These are phyloP conservation scores for Catostomus latipinnis DNA, from an alignment of 2,797 vertebrate genomes.

Conservation along the genomic window DNA sequence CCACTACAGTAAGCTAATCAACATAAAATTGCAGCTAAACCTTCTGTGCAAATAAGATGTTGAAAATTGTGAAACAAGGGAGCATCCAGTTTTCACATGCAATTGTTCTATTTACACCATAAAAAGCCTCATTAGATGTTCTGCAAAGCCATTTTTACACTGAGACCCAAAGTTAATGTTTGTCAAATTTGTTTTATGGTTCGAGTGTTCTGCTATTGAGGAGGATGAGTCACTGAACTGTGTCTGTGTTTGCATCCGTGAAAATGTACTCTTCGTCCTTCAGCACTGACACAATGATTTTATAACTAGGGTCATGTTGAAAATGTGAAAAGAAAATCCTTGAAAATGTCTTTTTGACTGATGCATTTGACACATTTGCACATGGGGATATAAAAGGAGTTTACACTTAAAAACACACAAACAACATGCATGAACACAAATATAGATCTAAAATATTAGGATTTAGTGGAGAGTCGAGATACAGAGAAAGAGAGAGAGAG, in stretches of 20 bases:
- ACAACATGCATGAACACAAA: too few species aligned
- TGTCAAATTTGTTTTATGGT: conserved; percentile 28
- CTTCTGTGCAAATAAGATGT: conserved; percentile 1
- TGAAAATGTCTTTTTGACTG: too few species aligned
- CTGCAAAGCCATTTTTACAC: conserved; percentile 33
- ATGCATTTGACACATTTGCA: too few species aligned
- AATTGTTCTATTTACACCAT: conserved; percentile 29
- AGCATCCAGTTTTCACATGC: conserved; percentile 22
- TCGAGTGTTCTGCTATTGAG: conserved; percentile 1
- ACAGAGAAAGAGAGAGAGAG: conserved; percentile 45
- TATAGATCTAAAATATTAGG: neutral
- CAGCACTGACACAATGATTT: neutral
- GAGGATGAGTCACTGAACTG: conserved; percentile 5
- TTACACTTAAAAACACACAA: too few species aligned
- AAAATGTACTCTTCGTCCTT: neutral
- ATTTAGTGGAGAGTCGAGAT: conserved; percentile 55
- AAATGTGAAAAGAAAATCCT: neutral
- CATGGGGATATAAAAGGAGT: too few species aligned
- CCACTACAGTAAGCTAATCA: neutral
- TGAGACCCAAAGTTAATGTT: conserved; percentile 31
- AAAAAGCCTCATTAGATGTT: conserved; percentile 38
- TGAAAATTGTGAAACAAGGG: neutral
- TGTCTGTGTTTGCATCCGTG: neutral
- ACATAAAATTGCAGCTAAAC: conserved; percentile 18
- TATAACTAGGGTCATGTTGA: too few species aligned